A percentile compares a stretch with the other conserved stretches of the same genome.
phyloP scores from a whole-genome alignment of 2,888 invertebrate species.

The Trypoxylon attenuatum region DNA sequence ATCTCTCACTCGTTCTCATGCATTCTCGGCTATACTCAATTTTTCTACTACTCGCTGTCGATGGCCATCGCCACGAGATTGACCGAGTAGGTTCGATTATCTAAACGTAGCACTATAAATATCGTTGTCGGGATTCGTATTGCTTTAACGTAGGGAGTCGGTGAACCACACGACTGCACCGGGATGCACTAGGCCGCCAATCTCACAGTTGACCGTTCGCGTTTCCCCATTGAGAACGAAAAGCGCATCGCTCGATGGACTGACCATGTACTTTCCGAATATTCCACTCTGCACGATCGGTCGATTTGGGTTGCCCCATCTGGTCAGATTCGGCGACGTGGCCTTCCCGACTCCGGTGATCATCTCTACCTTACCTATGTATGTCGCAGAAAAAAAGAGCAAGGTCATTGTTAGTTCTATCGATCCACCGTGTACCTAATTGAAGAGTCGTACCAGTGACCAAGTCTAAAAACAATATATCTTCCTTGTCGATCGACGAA shows the following conservation, averaged over 20 bases:
- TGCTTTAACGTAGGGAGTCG: conserved; percentile 77
- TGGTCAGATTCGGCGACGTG: conserved; percentile 76
- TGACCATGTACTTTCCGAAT: conserved; percentile 84
- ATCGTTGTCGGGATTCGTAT: conserved; percentile 26
- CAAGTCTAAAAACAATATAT: conserved; percentile 83
- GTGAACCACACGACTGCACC: conserved; percentile 81
- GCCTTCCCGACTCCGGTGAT: conserved; percentile 83
- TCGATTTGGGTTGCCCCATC: conserved; percentile 81
- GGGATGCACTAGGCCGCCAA: conserved; percentile 81
- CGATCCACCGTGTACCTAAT: no score
- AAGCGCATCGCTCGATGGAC: conserved; percentile 82
- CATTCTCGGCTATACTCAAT: background rate
- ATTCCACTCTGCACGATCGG: conserved; percentile 82
- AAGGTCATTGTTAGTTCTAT: no score
- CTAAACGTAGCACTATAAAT: conserved; percentile 9
- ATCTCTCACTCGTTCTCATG: background rate
- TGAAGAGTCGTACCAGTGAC: conserved; percentile 79
- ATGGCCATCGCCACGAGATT: no score
- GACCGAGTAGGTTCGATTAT: no score
- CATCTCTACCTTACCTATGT: conserved; percentile 84
- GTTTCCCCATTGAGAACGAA: conserved; percentile 84
- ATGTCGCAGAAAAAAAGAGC: no score
- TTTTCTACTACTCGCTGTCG: background rate
- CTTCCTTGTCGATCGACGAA: conserved; percentile 83
- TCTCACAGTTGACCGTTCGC: conserved; percentile 84